Evolutionary conservation across 35 echinoderm and acorn worm genomes (phyloP).

Genomic region (Apostichopus japonicus): DNA sequence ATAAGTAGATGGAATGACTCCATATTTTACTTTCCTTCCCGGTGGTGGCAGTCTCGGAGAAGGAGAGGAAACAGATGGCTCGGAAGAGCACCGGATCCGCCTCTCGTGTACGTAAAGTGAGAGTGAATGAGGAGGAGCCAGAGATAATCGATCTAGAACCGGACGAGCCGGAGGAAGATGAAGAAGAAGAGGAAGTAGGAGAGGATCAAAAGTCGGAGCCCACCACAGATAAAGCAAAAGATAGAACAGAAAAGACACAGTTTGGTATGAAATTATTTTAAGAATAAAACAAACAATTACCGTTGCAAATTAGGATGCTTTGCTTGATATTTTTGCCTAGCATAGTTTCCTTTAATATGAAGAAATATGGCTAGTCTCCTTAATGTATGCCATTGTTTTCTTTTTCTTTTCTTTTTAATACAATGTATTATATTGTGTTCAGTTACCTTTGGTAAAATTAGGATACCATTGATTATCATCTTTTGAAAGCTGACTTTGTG

Average conservation of each 20-base stretch:
- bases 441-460: too few relatives aligned
- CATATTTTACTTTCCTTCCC: not conserved
- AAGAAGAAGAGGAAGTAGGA: slow-evolving; percentile 24
- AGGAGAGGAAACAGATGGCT: slow-evolving; percentile 61
- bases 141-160: slow-evolving; percentile 53
- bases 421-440: too few relatives aligned
- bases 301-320: too few relatives aligned
- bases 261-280: not conserved
- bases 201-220: not conserved
- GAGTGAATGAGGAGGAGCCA: slow-evolving; percentile 34
- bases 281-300: not conserved
- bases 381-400: too few relatives aligned
- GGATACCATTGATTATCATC: too few relatives aligned
- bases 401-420: too few relatives aligned
- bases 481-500: too few relatives aligned
- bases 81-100: slow-evolving; percentile 44
- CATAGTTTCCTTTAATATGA: too few relatives aligned
- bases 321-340: too few relatives aligned
- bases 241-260: slow-evolving; percentile 22
- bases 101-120: slow-evolving; percentile 35
- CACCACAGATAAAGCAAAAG: not conserved
- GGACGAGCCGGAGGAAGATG: slow-evolving; percentile 44
- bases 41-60: slow-evolving; percentile 13
- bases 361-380: too few relatives aligned
- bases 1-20: too few relatives aligned